Base-by-base conservation (phyloP, 2,113 vertebrate genomes). In the Gasterosteus nipponicus region DNA sequence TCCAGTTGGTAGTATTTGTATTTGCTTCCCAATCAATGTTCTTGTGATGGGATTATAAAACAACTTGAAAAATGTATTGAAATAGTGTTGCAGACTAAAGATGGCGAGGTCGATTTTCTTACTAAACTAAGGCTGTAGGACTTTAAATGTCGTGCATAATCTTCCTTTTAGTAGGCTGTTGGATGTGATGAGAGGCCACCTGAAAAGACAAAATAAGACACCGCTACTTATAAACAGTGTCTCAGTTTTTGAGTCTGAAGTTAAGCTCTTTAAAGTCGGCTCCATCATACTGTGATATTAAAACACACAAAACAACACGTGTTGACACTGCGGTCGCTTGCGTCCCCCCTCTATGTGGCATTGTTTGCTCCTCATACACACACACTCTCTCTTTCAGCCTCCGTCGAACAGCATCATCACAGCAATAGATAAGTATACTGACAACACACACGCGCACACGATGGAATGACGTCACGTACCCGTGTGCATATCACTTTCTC, bases 391-490 rank as follows among this genome's bases (percentile, higher is more conserved):
- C 59, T 44, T 31, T 72, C 42, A 9, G 46, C 65, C 60, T 83
- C 85, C 84, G 81, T 90, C 16, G 53, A 59, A 82, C 80, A 83
- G 85, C 91, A 85, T 92, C 91, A 83, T 90, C 87, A 77, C 51
- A 81, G 68, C 80, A 81, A 60, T 10, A 67, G 76, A 83, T 78
- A 64, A 88, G 78, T 85, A 73, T 63, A 86, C 57, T 15, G 61
- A 66, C 51, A 47, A 80, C 38, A 54, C 60, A 68, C 70, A 22
- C 59, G 7, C 59, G 4, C 60, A 62, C 60, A 62, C n/a, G 26
- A 51, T 15, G 19, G 12, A 44, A 84, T 83, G 78, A 90, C 81
- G 81, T 90, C 84, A 91, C 78, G 9, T 68, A 61, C 51, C 4
- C 35, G 62, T 70, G 75, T 78, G 31, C 73, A 68, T 62, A 73